These are phyloP conservation scores for Hirtodrosophila duncani DNA, from an alignment of 2,888 invertebrate genomes.

Conservation along the genomic window DNA sequence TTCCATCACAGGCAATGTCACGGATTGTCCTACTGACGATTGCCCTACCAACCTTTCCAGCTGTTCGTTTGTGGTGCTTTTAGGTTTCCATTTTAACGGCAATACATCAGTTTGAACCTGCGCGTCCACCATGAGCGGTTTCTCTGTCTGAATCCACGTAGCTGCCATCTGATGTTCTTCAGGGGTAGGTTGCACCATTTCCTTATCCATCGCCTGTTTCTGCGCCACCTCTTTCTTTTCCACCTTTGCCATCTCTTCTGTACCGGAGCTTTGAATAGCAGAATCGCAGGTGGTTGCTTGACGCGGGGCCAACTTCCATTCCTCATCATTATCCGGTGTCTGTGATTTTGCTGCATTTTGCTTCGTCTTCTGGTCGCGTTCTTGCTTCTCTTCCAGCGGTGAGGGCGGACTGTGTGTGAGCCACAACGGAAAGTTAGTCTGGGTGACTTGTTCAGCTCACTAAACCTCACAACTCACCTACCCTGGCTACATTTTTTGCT, in stretches of 20 bases:
- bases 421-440: slow-evolving; percentile 4
- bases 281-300: slow-evolving; percentile 1
- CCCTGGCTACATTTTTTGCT: slow-evolving; percentile 42
- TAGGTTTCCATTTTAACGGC: no score
- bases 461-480: slow-evolving; percentile 49
- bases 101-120: no score
- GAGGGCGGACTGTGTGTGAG: slow-evolving; percentile 11
- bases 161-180: no score
- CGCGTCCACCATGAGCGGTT: no score
- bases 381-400: background rate
- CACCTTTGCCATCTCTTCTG: background rate
- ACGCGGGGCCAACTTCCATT: background rate
- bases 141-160: no score
- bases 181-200: background rate
- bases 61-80: no score
- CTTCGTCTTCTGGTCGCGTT: background rate
- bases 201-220: background rate
- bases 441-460: background rate
- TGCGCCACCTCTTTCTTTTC: background rate
- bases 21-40: no score
- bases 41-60: no score
- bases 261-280: background rate
- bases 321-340: slow-evolving; percentile 4
- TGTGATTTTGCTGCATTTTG: background rate
- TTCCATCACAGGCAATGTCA: no score